Base-by-base conservation (phyloP, 2,113 vertebrate species). In the Aix galericulata region DNA sequence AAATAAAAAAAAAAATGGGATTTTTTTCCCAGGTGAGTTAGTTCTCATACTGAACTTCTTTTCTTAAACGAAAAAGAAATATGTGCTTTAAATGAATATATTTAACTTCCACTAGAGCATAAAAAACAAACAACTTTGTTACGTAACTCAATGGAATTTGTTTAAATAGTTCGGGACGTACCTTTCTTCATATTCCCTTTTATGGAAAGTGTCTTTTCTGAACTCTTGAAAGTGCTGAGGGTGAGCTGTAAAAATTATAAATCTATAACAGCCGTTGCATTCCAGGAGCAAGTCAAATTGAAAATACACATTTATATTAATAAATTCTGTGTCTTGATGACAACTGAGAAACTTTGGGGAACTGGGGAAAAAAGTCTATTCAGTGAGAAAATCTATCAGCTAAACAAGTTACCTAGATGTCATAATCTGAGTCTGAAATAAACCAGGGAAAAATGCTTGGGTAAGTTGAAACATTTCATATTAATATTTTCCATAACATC, bases 401-500 rank as follows among this genome's bases (percentile, higher is more conserved):
- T 64, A 44, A 9, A n/a, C 38, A 64, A 40, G 27, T 74, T 31
- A 56, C 32, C 32, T 72, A 48, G 8, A 31, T 87, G n/a, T 58
- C n/a, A 44, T 85, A 73, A 72, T 82, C 21, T 55, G 8, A 12
- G 31, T 17, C 59, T 89, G 88, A 92, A 92, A 82, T 36, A 80
- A 86, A 82, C 17, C 36, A 59, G 59, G 50, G 50, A 38, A 85
- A 87, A 89, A 89, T 77, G 9, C 62, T 86, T 82, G 74, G 52
- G 75, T 92, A 77, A 91, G 84, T 88, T 92, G 71, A 95, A 92
- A 91, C 82, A 89, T 96, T 96, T 97, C 89, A 89, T 82, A 11
- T 50, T 87, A 69, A 22, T 80, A 73, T 79, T 94, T 79, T 69
- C 91, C n/a, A 73, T 85, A 94, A 69, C 0, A 0, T 42, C 42